These are phyloP conservation scores for Danio tinwini DNA, from an alignment of 2,797 vertebrate species.

Conservation along the genomic window DNA sequence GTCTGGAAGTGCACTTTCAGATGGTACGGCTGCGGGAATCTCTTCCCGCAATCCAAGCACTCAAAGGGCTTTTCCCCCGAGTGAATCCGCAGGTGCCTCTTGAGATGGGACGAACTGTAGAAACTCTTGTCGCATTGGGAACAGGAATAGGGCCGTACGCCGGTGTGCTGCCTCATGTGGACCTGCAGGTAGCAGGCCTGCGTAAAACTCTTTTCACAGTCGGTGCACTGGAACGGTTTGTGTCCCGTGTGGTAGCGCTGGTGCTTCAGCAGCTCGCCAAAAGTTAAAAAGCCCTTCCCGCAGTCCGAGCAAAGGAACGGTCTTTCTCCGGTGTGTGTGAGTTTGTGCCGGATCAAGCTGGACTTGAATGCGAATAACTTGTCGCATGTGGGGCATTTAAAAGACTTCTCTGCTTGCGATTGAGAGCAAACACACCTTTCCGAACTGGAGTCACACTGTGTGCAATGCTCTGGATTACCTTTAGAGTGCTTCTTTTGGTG, in stretches of 20 bases:
- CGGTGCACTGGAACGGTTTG: conserved; percentile 76
- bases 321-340: conserved; percentile 77
- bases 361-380: conserved; percentile 79
- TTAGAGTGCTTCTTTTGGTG: conserved; percentile 78
- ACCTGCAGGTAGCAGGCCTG: conserved; percentile 80
- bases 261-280: conserved; percentile 76
- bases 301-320: conserved; percentile 79
- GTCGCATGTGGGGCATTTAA: conserved; percentile 74
- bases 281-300: conserved; percentile 77
- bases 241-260: conserved; percentile 79
- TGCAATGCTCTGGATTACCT: conserved; percentile 76
- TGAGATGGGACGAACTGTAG: conserved; percentile 76
- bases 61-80: conserved; percentile 72
- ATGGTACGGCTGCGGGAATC: conserved; percentile 75
- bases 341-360: conserved; percentile 72
- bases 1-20: conserved; percentile 77
- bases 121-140: conserved; percentile 76
- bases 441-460: conserved; percentile 76
- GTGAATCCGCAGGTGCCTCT: conserved; percentile 76
- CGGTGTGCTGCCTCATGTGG: conserved; percentile 78
- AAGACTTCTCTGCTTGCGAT: conserved; percentile 75
- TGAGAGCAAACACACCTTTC: conserved; percentile 76
- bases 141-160: conserved; percentile 74
- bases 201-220: conserved; percentile 77
- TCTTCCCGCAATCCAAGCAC: conserved; percentile 72